Base-by-base conservation (phyloP, 35 echinoderm and acorn worm genomes). In the Lytechinus variegatus region DNA sequence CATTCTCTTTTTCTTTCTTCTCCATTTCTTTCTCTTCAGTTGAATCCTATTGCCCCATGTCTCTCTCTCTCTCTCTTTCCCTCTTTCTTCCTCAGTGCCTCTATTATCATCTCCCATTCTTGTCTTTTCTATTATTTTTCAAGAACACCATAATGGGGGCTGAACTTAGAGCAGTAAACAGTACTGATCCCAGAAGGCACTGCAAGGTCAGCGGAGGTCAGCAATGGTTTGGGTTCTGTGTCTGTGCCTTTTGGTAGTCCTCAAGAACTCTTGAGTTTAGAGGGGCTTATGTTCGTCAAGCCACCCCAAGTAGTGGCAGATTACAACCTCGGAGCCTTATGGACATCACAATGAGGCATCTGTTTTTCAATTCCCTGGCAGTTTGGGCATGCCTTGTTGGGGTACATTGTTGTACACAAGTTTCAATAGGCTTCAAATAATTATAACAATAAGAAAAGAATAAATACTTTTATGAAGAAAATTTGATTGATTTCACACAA, bases 271-370 rank as follows among this genome's bases (percentile, higher is more conserved):
- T 93, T 93, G 92, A 54, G 55, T 54, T 44, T 27, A 57, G 55
- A 44, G 92, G 92, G 55, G 92, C 53, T 93, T 53, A 93, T 5
- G 92, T 54, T 93, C 10, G n/a, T 93, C 92, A 93, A 93, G 92
- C 92, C 92, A 93, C 54, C 52, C 92, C 92, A 93, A 93, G 92
- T 55, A 93, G 92, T 93, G 52, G 92, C 57, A 93, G 92, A 93
- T 93, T 93, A 93, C 55, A 57, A 54, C 53, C 53, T 27, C 92
- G 13, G 21, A 93, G 92, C 55, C 92, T 93, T 54, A 57, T 93
- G 54, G 33, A n/a, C n/a, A 93, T 93, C 54, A 93, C 92, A 93
- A 93, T 93, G 92, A 55, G 54, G 54, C 53, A 16, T 54, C 55
- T 93, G 92, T 93, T 79, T 79, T 24, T 79, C 19, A 24, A 16